A percentile compares a stretch with the other conserved stretches of the same genome.
Conservation (phyloP, 2,888 invertebrate species). For the Sinodicranocentrus sp. region DNA sequence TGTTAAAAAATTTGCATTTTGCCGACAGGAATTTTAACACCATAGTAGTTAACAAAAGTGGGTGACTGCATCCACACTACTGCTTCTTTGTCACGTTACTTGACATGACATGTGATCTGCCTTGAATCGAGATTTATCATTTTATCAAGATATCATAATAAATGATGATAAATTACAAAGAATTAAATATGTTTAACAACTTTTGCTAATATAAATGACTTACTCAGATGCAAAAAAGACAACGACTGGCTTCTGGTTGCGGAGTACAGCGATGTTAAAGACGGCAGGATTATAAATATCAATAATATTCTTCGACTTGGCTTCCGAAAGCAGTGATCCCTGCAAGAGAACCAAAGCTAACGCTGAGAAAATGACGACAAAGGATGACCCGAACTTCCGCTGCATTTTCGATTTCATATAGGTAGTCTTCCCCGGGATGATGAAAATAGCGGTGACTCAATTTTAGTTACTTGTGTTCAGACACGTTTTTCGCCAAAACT, state of each 20-base stretch:
- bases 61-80: too few relatives aligned
- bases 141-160: not conserved
- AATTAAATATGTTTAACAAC: not conserved
- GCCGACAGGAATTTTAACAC: too few relatives aligned
- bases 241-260: conserved; percentile 67
- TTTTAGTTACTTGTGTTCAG: too few relatives aligned
- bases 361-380: not conserved
- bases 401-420: conserved; percentile 19
- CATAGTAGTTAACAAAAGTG: too few relatives aligned
- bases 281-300: conserved; percentile 65
- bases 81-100: too few relatives aligned
- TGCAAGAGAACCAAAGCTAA: conserved; percentile 17
- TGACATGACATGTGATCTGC: too few relatives aligned
- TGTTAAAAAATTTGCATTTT: too few relatives aligned
- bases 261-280: conserved; percentile 68
- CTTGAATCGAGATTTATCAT: too few relatives aligned
- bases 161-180: not conserved
- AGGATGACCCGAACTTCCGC: not conserved
- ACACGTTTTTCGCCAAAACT: too few relatives aligned
- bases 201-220: conserved; percentile 1
- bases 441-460: too few relatives aligned
- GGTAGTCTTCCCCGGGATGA: too few relatives aligned
- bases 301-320: conserved; percentile 62
- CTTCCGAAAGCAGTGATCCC: conserved; percentile 21
- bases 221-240: conserved; percentile 63